These are phyloP conservation scores for Ranitomeya imitator DNA, from an alignment of 2,113 vertebrate species.

Conservation along the genomic window DNA sequence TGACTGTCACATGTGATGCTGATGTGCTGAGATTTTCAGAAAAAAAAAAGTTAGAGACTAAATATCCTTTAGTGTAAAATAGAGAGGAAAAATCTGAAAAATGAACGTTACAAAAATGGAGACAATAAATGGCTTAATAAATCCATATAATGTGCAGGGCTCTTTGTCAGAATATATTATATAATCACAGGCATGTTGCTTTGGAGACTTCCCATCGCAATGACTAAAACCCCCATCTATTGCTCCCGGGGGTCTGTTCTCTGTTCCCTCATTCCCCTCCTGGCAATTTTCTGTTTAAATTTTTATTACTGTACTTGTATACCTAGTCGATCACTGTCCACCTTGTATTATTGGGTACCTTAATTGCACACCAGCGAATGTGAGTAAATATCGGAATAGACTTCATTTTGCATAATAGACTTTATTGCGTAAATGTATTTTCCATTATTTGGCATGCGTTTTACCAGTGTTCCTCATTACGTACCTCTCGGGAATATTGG, in stretches of 20 bases:
- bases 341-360: conserved; percentile 55
- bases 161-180: conserved; percentile 56
- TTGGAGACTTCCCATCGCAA: conserved; percentile 54
- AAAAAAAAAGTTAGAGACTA: background rate
- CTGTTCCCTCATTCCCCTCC: conserved; percentile 51
- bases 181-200: conserved; percentile 55
- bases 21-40: background rate
- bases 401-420: conserved; percentile 58
- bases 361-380: conserved; percentile 57
- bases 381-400: conserved; percentile 52
- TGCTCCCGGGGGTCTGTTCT: conserved; percentile 49
- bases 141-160: conserved; percentile 45
- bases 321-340: conserved; percentile 58
- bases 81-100: background rate
- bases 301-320: conserved; percentile 57
- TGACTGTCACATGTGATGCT: conserved; percentile 42
- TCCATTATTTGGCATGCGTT: conserved; percentile 50
- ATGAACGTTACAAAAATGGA: conserved; percentile 44
- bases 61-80: background rate
- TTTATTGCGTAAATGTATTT: conserved; percentile 52
- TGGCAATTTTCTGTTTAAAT: conserved; percentile 56
- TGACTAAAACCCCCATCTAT: conserved; percentile 55
- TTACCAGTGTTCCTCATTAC: conserved; percentile 51
- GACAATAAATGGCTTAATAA: conserved; percentile 53
- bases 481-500: conserved; percentile 31